Conservation (phyloP, 2,797 vertebrate genomes). For the Spondyliosoma cantharus region DNA sequence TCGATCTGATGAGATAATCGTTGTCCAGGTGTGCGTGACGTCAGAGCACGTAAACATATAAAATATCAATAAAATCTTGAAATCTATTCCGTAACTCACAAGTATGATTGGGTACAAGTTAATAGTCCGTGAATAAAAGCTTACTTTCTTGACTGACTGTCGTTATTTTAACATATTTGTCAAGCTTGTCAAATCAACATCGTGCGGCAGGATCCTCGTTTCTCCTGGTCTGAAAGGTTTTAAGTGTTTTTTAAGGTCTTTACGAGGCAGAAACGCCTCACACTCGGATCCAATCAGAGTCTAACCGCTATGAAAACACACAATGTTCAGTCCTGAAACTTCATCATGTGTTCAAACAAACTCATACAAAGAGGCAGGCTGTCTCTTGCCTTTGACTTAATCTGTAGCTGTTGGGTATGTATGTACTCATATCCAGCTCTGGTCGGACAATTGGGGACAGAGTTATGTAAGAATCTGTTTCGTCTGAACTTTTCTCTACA, state of each 20-base stretch:
- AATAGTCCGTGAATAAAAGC: neutral
- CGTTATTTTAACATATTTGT: no score
- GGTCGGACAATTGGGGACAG: neutral
- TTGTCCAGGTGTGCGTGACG: no score
- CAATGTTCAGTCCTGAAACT: neutral
- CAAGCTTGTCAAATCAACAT: neutral
- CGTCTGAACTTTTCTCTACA: neutral
- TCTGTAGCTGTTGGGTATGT: neutral
- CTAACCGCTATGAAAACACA: neutral
- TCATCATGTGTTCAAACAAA: conserved; percentile 3
- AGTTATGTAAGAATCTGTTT: neutral
- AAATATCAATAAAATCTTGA: neutral
- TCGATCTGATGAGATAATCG: no score
- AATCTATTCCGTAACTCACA: no score
- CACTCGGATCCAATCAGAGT: neutral
- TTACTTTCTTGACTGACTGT: neutral
- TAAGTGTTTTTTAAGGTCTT: neutral
- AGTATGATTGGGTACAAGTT: no score
- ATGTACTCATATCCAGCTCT: neutral
- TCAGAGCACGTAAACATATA: no score
- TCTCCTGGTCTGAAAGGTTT: no score
- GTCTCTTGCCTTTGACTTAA: conserved; percentile 20
- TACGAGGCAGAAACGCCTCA: no score
- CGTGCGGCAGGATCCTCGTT: no score
- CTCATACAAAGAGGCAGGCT: neutral